Conservation (phyloP, 2,888 invertebrate species). For the Nebria brevicollis region DNA sequence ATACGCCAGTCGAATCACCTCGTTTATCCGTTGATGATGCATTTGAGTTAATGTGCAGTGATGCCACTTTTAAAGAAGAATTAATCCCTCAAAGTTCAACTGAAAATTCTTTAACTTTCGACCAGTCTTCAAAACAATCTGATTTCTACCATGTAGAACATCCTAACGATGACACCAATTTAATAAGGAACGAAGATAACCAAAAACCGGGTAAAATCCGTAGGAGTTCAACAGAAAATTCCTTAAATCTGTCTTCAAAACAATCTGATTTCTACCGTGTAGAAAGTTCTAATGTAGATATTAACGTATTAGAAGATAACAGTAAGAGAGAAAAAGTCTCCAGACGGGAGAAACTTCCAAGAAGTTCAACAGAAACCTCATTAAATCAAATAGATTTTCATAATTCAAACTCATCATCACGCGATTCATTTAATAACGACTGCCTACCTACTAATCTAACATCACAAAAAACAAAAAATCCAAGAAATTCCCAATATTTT, state of each 20-base stretch:
- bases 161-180: not conserved
- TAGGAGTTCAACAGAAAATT: constrained; percentile 11
- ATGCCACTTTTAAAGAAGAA: constrained; percentile 24
- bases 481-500: not conserved
- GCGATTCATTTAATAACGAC: not conserved
- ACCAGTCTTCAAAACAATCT: not conserved
- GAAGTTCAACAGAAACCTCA: not conserved
- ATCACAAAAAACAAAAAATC: not conserved
- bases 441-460: not conserved
- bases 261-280: not conserved
- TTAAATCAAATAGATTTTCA: not conserved
- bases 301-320: too few species aligned
- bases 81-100: not conserved
- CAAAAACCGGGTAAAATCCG: not conserved
- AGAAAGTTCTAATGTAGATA: not conserved
- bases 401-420: not conserved
- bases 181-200: not conserved
- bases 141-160: not conserved
- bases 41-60: constrained; percentile 61
- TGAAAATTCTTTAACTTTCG: not conserved
- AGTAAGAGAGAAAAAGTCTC: not conserved
- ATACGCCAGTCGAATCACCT: constrained; percentile 43
- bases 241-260: not conserved
- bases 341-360: not conserved
- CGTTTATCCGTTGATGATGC: constrained; percentile 68